Base-by-base conservation (phyloP, 2,113 vertebrate species). In the Colossoma macropomum region DNA sequence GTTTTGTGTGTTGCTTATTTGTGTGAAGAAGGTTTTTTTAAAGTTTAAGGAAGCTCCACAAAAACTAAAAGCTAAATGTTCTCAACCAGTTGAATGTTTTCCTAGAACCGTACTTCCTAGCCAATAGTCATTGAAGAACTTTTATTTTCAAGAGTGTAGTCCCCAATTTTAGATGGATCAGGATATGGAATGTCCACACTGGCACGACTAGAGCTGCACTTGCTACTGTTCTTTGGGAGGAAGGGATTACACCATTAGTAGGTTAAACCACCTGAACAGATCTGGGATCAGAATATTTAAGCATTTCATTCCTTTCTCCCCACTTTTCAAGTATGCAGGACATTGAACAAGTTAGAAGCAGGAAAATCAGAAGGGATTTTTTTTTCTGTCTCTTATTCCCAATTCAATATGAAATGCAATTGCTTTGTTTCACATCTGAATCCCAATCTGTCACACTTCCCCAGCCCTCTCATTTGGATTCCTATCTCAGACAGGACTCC, bases 331-430 rank as follows among this genome's bases (percentile, higher is more conserved):
- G 38, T 59, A 38, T 82, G 41, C 41, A 60, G 50, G 56, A 82
- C 28, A 65, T 32, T 50, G 63, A 68, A 17, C 4, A 82, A 77
- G 60, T 52, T 79, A 32, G 66, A 63, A 62, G 38, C 30, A 59
- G 82, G 84, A 86, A 76, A 13, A 28, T 78, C 77, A 82, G 84
- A 63, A 81, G 32, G 83, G 82, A 76, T 83, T 87, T 77, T 81
- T 77, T 77, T 75, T 77, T 54, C 72, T 82, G 91, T 93, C 94
- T 93, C 93, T 91, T 93, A 94, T 91, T 94, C 94, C 94, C 94
- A 92, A 92, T 93, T 94, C 93, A 95, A 94, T 95, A 93, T 93
- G 86, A 91, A 92, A 93, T 89, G 89, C 92, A 92, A 94, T 94
- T 94, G 92, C 92, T 92, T 93, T 92, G 90, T 93, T 90, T 94